A percentile compares a stretch with the other conserved stretches of the same genome.
Evolutionary conservation across 1,140 invertebrate species (phyloP).

Genomic region (Augochlora pura): DNA sequence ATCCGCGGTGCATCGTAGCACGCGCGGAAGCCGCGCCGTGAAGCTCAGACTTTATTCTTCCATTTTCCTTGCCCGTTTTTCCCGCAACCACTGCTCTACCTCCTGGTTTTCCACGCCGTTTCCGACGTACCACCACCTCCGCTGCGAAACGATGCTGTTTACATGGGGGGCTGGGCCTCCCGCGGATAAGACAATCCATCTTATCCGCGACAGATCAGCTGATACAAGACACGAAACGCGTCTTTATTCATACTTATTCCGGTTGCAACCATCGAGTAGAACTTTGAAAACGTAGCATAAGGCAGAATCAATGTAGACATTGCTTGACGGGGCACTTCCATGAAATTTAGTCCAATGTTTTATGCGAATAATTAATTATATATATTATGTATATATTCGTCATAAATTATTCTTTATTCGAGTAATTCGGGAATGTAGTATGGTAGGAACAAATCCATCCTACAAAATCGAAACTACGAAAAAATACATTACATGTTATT

Average conservation of each 20-base stretch:
- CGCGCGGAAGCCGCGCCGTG: slow-evolving; percentile 31
- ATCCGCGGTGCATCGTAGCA: slow-evolving; percentile 39
- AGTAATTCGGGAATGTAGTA: no score
- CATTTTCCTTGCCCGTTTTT: slow-evolving; percentile 32
- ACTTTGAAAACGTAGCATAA: neutral
- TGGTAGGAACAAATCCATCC: no score
- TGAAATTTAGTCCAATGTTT: no score
- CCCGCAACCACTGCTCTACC: neutral
- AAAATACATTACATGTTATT: no score
- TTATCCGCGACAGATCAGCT: slow-evolving; percentile 35
- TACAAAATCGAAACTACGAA: no score
- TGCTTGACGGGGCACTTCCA: no score
- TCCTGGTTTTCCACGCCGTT: neutral
- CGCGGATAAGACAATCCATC: slow-evolving; percentile 20
- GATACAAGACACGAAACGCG: slow-evolving; percentile 16
- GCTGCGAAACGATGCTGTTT: slow-evolving; percentile 42
- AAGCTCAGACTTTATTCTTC: slow-evolving; percentile 52
- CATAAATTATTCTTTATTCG: no score
- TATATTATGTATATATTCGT: no score
- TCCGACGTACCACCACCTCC: neutral
- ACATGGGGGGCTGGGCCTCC: slow-evolving; percentile 7
- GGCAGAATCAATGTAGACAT: neutral
- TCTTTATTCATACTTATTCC: neutral
- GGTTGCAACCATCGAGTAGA: neutral
- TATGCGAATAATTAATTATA: no score